Evolutionary conservation across 2,797 vertebrate species (phyloP).

Genomic region (Rhinogobio ventralis): DNA sequence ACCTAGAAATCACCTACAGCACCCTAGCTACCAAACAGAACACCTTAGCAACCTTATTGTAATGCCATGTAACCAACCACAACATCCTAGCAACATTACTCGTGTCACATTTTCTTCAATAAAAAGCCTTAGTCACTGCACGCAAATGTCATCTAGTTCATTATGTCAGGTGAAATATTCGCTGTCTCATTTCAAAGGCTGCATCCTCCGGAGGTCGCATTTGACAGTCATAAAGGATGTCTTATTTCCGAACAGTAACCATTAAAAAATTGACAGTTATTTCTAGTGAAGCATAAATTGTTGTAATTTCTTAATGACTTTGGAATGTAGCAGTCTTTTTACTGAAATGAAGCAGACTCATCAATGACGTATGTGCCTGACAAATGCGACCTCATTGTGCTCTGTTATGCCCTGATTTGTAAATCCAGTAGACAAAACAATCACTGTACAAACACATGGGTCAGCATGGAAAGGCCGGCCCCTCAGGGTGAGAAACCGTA

Average conservation of each 20-base stretch:
- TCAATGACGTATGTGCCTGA: background rate
- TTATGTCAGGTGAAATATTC: background rate
- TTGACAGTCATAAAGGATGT: background rate
- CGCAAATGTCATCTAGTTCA: background rate
- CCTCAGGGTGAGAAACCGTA: background rate
- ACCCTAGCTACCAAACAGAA: background rate
- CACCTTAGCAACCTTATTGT: background rate
- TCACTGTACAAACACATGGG: background rate
- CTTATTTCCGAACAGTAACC: background rate
- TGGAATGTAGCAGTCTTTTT: background rate
- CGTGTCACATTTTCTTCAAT: background rate
- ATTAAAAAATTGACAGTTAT: background rate
- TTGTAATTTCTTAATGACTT: background rate
- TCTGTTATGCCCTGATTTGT: background rate
- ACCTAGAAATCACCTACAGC: background rate
- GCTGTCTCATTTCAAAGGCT: background rate
- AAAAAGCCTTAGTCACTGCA: background rate
- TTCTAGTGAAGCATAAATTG: background rate
- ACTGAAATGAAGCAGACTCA: background rate
- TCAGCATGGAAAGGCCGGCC: background rate
- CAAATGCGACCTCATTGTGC: background rate
- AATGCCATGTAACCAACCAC: background rate
- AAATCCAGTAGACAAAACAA: slow-evolving; percentile 6
- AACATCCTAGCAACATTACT: background rate
- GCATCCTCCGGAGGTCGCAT: background rate